Conservation (phyloP, 2,113 vertebrate genomes). For the Cyanocitta stelleri region DNA sequence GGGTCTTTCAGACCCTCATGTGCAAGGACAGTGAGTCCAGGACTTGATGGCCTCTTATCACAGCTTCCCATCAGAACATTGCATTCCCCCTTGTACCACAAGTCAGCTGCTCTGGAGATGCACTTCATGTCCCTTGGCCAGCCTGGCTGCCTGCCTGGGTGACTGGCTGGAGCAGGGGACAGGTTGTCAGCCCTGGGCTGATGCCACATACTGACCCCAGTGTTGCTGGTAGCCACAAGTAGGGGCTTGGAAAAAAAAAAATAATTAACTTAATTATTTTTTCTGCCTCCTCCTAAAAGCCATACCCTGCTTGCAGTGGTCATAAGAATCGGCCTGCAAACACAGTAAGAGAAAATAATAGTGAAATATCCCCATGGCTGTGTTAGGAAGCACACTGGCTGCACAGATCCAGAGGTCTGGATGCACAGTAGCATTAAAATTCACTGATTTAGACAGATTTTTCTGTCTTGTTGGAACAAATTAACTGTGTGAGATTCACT, state of each 20-base stretch:
- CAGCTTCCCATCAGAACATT: slow-evolving; percentile 54
- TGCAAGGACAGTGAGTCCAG: slow-evolving; percentile 33
- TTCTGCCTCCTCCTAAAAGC: not conserved
- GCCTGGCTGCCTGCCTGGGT: not conserved
- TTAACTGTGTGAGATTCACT: not conserved
- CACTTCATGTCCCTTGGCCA: not conserved
- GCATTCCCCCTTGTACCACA: slow-evolving; percentile 42
- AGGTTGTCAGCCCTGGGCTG: not conserved
- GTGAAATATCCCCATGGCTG: not conserved
- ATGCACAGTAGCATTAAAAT: slow-evolving; percentile 37
- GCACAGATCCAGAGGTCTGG: not conserved
- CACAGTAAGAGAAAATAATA: not conserved
- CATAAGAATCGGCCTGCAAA: not conserved
- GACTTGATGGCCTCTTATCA: slow-evolving; percentile 53
- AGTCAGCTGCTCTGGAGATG: slow-evolving; percentile 48
- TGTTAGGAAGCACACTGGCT: not conserved
- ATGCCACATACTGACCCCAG: not conserved
- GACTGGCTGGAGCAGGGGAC: not conserved
- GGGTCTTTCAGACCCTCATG: slow-evolving; percentile 31
- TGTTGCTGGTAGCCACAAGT: not conserved
- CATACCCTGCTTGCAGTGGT: not conserved
- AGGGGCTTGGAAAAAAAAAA: not conserved
- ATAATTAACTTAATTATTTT: not conserved
- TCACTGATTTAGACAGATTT: slow-evolving; percentile 7
- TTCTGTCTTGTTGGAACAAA: slow-evolving; percentile 23